Evolutionary conservation across 2,797 vertebrate species (phyloP), one percentile per base, ranked within the genome.

Genomic region (Eurystomus glaucurus): DNA sequence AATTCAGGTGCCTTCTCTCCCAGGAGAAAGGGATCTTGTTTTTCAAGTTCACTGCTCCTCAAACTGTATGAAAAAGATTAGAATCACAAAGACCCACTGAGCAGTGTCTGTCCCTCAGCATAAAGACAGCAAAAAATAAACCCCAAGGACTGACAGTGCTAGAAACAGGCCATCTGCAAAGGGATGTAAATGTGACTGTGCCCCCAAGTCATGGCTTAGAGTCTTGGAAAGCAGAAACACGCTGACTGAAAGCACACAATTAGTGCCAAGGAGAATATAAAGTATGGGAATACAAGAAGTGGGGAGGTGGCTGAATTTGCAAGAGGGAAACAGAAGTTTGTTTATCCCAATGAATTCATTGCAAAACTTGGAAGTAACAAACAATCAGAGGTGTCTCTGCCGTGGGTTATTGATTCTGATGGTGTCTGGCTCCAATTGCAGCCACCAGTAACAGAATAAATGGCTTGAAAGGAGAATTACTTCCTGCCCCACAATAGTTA

Each of bases 51-150:
- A 76, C 78, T 92, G 92, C 96, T 95, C 97, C 96, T 88, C 92
- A 95, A 91, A 96, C 92, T 58, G 93, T 89, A 95, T 95, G 93
- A 90, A 96, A 93, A 92, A 97, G 97, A 98, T 98, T 98, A 98
- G 96, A 98, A 98, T 98, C 96, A 98, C 98, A 98, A 98, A 98
- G 96, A 86, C 57, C 37, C 22, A 94, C 97, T 97, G 97, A 98
- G 98, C 97, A 97, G 98, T 97, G 97, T 98, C 98, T 98, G 94
- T 96, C 88, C 39, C 93, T 96, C 85, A 96, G 94, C 95, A 97
- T 96, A 98, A 97, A 97, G 97, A 98, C 95, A 97, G 96, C 88
- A 95, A 95, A 92, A 92, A 75, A 69, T 76, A 95, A 96, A 94
- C 92, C 66, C 97, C 93, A 94, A 94, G 93, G 85, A 90, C 96